phyloP scores from a whole-genome alignment of 2,797 vertebrate genomes.

The Tenualosa thibaudeaui region DNA sequence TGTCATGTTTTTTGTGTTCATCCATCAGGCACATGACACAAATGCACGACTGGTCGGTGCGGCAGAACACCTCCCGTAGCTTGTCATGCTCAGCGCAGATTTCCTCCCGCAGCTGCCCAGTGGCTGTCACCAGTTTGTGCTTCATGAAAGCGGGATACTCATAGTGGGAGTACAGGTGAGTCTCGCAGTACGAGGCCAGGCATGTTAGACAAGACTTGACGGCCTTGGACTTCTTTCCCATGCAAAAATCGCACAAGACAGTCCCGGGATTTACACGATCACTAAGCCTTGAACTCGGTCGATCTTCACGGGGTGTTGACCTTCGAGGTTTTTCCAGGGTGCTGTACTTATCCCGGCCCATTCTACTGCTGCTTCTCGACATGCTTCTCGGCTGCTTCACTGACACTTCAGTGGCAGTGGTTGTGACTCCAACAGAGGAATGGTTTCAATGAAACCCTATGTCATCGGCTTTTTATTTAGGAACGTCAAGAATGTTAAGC shows the following conservation, averaged over 20 bases:
- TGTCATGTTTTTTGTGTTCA: slow-evolving; percentile 84
- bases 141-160: slow-evolving; percentile 86
- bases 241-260: slow-evolving; percentile 88
- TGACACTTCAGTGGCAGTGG: slow-evolving; percentile 13
- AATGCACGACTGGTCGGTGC: slow-evolving; percentile 78
- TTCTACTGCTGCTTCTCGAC: slow-evolving; percentile 60
- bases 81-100: slow-evolving; percentile 86
- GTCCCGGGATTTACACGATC: slow-evolving; percentile 26
- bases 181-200: slow-evolving; percentile 88
- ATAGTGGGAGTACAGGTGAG: slow-evolving; percentile 84
- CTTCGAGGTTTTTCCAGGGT: slow-evolving; percentile 60
- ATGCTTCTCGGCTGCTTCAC: too few relatives aligned
- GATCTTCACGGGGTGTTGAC: slow-evolving; percentile 38
- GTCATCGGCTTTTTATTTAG: slow-evolving; percentile 55
- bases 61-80: slow-evolving; percentile 88
- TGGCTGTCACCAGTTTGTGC: slow-evolving; percentile 85
- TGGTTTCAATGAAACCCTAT: slow-evolving; percentile 70
- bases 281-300: slow-evolving; percentile 54
- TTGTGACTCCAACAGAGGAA: not conserved
- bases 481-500: slow-evolving; percentile 69
- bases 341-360: slow-evolving; percentile 67
- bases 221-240: slow-evolving; percentile 74
- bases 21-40: slow-evolving; percentile 88
- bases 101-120: slow-evolving; percentile 82
- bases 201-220: slow-evolving; percentile 91